Conservation (phyloP, 1,140 invertebrate genomes). For the Cyclargus thomasi region DNA sequence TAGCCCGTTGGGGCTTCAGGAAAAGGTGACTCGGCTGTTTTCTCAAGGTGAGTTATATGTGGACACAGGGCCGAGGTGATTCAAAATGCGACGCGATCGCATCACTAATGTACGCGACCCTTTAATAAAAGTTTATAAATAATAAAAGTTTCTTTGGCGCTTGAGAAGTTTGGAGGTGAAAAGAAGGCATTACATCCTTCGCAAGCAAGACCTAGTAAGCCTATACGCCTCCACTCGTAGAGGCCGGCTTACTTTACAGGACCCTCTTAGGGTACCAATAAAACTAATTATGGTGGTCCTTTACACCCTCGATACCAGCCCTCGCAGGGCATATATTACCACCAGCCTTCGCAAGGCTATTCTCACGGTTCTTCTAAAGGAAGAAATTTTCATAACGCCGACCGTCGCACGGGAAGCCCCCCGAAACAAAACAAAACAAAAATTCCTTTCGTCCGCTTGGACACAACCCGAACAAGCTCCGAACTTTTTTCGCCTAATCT, state of each 20-base stretch:
- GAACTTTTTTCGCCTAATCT: conserved; percentile 32
- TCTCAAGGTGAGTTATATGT: conserved; percentile 24
- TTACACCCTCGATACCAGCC: conserved; percentile 7
- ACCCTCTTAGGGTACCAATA: conserved; percentile 20
- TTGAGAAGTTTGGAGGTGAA: conserved; percentile 27
- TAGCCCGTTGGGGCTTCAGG: conserved; percentile 2
- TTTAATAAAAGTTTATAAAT: conserved; percentile 10
- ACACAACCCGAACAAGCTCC: background rate
- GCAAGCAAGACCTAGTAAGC: background rate
- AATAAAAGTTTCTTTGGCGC: conserved; percentile 23
- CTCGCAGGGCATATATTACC: conserved; percentile 16
- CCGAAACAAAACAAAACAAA: too few relatives aligned
- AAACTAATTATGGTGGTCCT: background rate
- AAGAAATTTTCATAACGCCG: background rate
- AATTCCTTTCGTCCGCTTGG: conserved; percentile 11
- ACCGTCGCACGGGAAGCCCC: background rate
- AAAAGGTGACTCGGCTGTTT: conserved; percentile 23
- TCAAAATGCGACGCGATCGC: conserved; percentile 24
- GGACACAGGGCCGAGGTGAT: conserved; percentile 27
- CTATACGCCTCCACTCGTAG: conserved; percentile 21
- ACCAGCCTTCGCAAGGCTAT: conserved; percentile 20
- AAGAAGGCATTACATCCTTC: conserved; percentile 21
- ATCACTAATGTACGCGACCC: conserved; percentile 26
- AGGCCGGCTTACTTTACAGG: conserved; percentile 12
- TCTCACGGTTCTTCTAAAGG: background rate